Evolutionary conservation across 2,113 vertebrate genomes (phyloP).

Genomic region (Ophiodon elongatus): DNA sequence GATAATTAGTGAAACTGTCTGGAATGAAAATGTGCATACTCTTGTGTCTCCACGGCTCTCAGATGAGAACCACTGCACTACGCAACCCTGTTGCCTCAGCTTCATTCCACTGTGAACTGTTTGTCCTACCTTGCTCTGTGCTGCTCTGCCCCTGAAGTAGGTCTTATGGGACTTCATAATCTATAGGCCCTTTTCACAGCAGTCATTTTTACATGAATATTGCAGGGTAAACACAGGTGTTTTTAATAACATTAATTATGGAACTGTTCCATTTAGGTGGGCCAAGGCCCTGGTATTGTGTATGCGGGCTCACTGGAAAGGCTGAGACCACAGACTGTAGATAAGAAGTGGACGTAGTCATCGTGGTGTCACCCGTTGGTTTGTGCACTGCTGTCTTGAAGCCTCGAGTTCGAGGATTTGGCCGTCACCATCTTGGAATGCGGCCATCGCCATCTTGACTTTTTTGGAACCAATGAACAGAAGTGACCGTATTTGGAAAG

Average conservation of each 20-base stretch:
- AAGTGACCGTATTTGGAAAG: too few relatives aligned
- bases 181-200: neutral
- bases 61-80: neutral
- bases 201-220: neutral
- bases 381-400: too few relatives aligned
- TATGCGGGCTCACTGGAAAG: neutral
- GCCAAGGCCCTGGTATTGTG: neutral
- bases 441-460: too few relatives aligned
- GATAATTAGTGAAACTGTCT: slow-evolving; percentile 12
- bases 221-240: neutral
- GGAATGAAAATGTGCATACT: slow-evolving; percentile 8
- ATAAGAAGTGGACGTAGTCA: too few relatives aligned
- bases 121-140: slow-evolving; percentile 3
- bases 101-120: neutral
- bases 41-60: neutral
- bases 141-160: neutral
- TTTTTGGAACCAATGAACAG: too few relatives aligned
- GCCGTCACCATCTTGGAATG: too few relatives aligned
- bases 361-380: too few relatives aligned
- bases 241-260: neutral
- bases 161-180: neutral
- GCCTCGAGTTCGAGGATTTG: too few relatives aligned
- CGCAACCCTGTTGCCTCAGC: neutral
- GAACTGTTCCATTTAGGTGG: neutral
- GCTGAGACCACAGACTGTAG: neutral